Base-by-base conservation (phyloP, 2,888 invertebrate species). In the Lordiphosa andalusiaca region DNA sequence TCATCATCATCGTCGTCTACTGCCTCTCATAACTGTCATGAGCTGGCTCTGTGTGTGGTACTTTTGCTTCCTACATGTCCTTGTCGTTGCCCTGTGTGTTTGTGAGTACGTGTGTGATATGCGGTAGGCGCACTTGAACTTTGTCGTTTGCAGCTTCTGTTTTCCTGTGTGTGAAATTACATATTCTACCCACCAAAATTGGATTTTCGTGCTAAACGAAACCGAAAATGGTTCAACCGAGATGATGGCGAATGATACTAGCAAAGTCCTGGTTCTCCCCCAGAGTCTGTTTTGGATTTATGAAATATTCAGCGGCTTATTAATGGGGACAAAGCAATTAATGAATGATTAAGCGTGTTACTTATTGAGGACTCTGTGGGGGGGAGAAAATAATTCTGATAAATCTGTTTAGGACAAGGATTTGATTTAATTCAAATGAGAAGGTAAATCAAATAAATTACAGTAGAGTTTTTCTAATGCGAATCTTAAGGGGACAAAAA, bases 111-210 rank as follows among this genome's bases (percentile, higher is more conserved):
- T 53, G 16, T 44, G 37, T 58, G 40, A 54, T 67, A 49, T 57
- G 55, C 50, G 59, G 44, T 58, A 66, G 63, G 50, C 71, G 47
- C 57, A 52, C 73, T 71, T 67, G 35, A 69, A 59, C 60, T 58
- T 63, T 48, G 36, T 37, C 23, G 23, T 36, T 46, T 37, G 30
- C 9, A 49, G 44, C 55, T 37, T 47, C 21, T 39, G 55, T 39
- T 46, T 42, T 54, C 54, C 41, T 52, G 54, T 51, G 55, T 55
- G 25, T 30, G 44, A 42, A 42, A 42, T 57, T 61, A 30, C 30
- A 30, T 30, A 30, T 58, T 50, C 40, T 23, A 30, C 25, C 50
- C 48, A 51, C 37, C 53, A 38, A 74, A 72, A 71, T 67, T 63
- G 48, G 54, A 52, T 67, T 64, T 64, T 40, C 53, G 38, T 52